These are phyloP conservation scores for Dinoponera quadriceps DNA, from an alignment of 1,140 invertebrate species.

Conservation along the genomic window DNA sequence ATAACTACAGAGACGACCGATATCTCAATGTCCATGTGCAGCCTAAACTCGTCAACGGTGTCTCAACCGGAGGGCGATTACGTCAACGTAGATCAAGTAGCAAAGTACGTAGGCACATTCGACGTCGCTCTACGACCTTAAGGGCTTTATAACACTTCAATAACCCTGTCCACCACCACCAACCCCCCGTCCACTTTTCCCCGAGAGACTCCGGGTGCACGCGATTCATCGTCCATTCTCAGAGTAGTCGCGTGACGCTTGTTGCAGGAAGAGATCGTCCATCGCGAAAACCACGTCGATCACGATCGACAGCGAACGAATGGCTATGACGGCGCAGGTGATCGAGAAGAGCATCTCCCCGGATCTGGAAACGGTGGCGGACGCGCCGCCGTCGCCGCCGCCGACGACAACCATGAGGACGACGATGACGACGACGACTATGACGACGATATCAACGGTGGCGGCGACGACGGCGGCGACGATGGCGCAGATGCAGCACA, in stretches of 20 bases:
- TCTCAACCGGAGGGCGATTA: conserved; percentile 86
- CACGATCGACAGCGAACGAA: conserved; percentile 76
- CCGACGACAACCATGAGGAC: conserved; percentile 61
- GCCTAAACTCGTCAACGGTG: conserved; percentile 85
- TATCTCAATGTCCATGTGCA: conserved; percentile 87
- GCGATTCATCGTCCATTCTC: conserved; percentile 73
- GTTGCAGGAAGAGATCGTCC: conserved; percentile 82
- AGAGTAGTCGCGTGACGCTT: conserved; percentile 76
- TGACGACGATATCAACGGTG: conserved; percentile 10
- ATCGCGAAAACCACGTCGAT: conserved; percentile 78
- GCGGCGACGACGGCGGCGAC: not conserved
- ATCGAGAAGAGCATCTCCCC: conserved; percentile 37
- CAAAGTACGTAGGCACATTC: conserved; percentile 76
- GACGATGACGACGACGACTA: conserved; percentile 7
- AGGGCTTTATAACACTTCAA: not conserved
- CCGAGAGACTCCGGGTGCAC: conserved; percentile 27
- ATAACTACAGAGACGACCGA: conserved; percentile 87
- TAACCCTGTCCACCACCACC: not conserved
- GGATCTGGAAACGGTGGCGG: conserved; percentile 4
- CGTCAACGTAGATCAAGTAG: conserved; percentile 82
- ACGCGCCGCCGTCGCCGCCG: conserved; percentile 39
- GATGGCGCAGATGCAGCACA: conserved; percentile 19
- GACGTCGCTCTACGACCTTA: not conserved
- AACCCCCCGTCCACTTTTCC: conserved; percentile 36
- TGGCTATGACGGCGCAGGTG: conserved; percentile 69